Evolutionary conservation across 2,797 vertebrate genomes (phyloP).

Genomic region (Mormyrops boulengeri): DNA sequence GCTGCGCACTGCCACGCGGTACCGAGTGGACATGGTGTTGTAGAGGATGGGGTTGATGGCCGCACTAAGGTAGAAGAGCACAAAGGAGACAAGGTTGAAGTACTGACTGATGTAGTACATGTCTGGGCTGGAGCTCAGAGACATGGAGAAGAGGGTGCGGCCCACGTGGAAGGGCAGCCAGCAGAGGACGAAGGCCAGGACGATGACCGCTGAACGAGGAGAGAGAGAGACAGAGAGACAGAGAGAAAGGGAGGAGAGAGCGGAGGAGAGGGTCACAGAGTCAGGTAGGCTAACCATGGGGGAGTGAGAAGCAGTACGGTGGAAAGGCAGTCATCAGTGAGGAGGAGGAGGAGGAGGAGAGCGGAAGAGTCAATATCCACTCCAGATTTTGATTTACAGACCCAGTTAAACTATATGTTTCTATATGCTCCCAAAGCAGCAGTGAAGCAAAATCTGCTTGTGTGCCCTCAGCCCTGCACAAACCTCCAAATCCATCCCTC

Average conservation of each 20-base stretch:
- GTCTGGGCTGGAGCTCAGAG: slow-evolving; percentile 28
- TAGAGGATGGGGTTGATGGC: slow-evolving; percentile 78
- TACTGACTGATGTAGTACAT: slow-evolving; percentile 74
- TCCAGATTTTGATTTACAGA: neutral
- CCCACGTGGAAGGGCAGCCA: slow-evolving; percentile 46
- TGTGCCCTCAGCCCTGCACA: neutral
- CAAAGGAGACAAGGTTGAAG: slow-evolving; percentile 71
- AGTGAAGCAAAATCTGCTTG: neutral
- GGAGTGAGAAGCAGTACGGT: neutral
- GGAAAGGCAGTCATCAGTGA: neutral
- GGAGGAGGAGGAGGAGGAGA: neutral
- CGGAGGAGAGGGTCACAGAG: neutral
- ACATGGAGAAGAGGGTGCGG: slow-evolving; percentile 41
- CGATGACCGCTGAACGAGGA: slow-evolving; percentile 35
- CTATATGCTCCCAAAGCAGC: neutral
- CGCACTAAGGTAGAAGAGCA: slow-evolving; percentile 73
- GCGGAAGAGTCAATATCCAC: neutral
- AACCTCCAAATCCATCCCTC: neutral
- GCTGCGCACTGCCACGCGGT: slow-evolving; percentile 57
- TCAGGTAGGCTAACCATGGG: neutral
- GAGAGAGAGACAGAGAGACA: neutral
- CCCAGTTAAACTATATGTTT: neutral
- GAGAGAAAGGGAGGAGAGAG: neutral
- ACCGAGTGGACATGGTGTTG: slow-evolving; percentile 75
- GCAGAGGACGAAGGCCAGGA: slow-evolving; percentile 43